These are phyloP conservation scores for Aptenodytes patagonicus DNA, from an alignment of 2,113 vertebrate genomes.

Conservation along the genomic window DNA sequence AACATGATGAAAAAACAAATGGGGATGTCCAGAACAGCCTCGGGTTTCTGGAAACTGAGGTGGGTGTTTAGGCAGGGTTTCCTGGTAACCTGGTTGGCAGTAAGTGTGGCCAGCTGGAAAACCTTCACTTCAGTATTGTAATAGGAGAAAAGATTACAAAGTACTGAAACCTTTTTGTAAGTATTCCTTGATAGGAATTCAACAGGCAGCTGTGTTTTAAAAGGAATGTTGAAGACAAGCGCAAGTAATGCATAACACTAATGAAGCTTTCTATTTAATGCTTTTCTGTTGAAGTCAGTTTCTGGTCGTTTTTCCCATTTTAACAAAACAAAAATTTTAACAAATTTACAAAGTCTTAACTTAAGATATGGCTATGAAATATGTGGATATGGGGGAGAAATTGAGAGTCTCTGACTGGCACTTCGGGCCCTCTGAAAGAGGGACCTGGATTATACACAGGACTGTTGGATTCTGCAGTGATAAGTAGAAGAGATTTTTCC, in stretches of 20 bases:
- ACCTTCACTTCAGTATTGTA: not conserved
- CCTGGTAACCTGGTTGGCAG: not conserved
- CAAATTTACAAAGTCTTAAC: not conserved
- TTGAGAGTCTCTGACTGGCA: not conserved
- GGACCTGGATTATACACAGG: not conserved
- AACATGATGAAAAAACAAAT: not conserved
- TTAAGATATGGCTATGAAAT: not conserved
- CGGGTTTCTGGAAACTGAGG: not conserved
- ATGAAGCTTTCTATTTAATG: not conserved
- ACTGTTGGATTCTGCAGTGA: not conserved
- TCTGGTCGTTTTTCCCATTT: not conserved
- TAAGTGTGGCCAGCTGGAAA: not conserved
- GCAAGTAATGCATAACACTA: not conserved
- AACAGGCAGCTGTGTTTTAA: not conserved
- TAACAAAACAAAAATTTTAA: not conserved
- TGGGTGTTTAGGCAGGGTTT: not conserved
- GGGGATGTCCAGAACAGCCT: not conserved
- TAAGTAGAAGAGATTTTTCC: not conserved
- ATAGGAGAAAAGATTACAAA: not conserved
- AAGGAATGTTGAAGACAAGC: not conserved
- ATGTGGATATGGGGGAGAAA: not conserved
- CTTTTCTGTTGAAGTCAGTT: not conserved
- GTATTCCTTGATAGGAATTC: not conserved
- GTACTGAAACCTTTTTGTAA: not conserved
- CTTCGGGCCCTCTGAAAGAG: not conserved